Percentiles rank a stretch among this genome's conserved stretches.
These are phyloP conservation scores for Gymnobelideus leadbeateri DNA, from an alignment of 2,113 vertebrate species.

Conservation along the genomic window DNA sequence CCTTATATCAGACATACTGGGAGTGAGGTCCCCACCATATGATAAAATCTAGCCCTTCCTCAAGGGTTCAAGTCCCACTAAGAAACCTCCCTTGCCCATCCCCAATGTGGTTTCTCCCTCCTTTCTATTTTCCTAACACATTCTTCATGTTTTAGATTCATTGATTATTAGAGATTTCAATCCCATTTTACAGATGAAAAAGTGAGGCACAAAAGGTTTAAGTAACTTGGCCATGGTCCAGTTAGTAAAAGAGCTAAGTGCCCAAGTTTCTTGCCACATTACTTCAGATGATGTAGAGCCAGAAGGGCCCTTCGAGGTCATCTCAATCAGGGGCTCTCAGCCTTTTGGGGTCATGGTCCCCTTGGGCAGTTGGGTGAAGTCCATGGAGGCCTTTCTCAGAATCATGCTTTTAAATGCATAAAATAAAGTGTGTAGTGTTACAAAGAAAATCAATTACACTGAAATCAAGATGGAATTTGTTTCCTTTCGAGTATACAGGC, in stretches of 20 bases:
- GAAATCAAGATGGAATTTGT: neutral
- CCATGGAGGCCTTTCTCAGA: neutral
- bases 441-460: neutral
- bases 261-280: neutral
- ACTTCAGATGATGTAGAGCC: neutral
- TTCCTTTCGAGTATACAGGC: neutral
- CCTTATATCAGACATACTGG: too few species aligned
- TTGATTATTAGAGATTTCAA: neutral
- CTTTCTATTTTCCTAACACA: neutral
- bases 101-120: neutral
- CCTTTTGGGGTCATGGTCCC: neutral
- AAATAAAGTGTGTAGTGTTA: neutral
- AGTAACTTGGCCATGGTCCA: neutral
- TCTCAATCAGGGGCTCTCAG: neutral
- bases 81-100: neutral
- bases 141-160: neutral
- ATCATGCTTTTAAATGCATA: neutral
- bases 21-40: neutral
- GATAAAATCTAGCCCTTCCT: neutral
- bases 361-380: neutral
- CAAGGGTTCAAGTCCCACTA: neutral
- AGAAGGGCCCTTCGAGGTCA: neutral
- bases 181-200: neutral
- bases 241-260: neutral
- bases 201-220: neutral